A percentile compares a stretch with the other conserved stretches of the same genome.
These are phyloP conservation scores for Polypterus senegalus DNA, from an alignment of 2,113 vertebrate genomes.

Conservation along the genomic window DNA sequence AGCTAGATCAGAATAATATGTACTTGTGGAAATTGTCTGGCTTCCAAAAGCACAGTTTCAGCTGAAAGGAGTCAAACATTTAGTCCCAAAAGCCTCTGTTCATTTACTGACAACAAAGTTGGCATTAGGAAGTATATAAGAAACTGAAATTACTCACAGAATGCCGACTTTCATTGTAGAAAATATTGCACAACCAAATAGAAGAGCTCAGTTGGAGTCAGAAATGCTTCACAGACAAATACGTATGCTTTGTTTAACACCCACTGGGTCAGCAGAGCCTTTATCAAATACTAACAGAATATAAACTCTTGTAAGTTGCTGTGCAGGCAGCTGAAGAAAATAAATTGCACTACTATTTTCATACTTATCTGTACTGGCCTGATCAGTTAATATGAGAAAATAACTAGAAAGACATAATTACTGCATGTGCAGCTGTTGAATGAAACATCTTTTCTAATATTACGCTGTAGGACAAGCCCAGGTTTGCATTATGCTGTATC, in stretches of 20 bases:
- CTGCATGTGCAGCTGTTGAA: background rate
- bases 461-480: background rate
- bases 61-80: no score
- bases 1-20: no score
- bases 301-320: background rate
- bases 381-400: background rate
- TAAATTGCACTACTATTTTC: background rate
- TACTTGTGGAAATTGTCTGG: no score
- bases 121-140: no score
- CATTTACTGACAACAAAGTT: no score
- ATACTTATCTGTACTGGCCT: background rate
- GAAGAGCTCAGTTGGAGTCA: background rate
- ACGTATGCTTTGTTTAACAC: background rate
- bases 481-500: background rate
- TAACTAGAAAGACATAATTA: background rate
- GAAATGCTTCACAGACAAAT: background rate
- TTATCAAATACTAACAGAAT: background rate
- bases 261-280: background rate
- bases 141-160: no score
- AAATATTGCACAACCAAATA: background rate
- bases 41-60: no score
- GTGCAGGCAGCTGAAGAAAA: background rate
- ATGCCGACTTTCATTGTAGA: no score
- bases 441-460: background rate
- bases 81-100: no score